phyloP scores from a whole-genome alignment of 2,888 invertebrate species.

The Apoda limacodes region DNA sequence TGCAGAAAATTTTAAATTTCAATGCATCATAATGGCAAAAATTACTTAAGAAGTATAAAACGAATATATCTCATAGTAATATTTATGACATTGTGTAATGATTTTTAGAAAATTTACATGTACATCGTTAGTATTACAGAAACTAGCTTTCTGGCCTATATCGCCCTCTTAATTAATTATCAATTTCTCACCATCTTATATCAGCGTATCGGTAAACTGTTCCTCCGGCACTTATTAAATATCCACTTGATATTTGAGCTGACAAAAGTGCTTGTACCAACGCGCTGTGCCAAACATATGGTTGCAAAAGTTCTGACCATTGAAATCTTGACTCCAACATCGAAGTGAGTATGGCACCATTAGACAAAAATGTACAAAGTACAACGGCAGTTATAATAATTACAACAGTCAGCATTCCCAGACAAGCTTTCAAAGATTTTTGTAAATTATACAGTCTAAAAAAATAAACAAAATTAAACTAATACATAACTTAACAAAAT shows the following conservation, averaged over 20 bases:
- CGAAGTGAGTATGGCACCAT: slow-evolving; percentile 33
- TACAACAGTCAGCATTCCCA: slow-evolving; percentile 43
- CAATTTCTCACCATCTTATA: slow-evolving; percentile 69
- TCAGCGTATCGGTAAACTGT: slow-evolving; percentile 73
- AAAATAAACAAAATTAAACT: slow-evolving; percentile 16
- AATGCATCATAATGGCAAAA: no score
- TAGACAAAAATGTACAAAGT: slow-evolving; percentile 46
- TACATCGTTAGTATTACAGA: no score
- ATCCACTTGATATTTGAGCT: slow-evolving; percentile 73
- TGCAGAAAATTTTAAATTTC: no score
- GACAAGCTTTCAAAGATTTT: slow-evolving; percentile 56
- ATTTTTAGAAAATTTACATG: no score
- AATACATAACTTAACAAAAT: neutral
- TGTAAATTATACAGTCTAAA: slow-evolving; percentile 61
- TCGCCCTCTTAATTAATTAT: no score
- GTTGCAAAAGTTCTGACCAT: slow-evolving; percentile 45
- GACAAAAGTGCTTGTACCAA: slow-evolving; percentile 74
- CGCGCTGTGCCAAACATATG: slow-evolving; percentile 72
- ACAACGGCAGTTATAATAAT: slow-evolving; percentile 41
- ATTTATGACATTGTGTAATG: no score
- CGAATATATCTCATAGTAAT: no score
- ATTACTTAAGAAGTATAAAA: no score
- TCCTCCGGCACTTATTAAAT: slow-evolving; percentile 73
- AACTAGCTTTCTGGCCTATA: no score
- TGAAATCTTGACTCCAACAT: slow-evolving; percentile 51